Conservation (phyloP, 2,113 vertebrate genomes). For the Semnopithecus entellus region DNA sequence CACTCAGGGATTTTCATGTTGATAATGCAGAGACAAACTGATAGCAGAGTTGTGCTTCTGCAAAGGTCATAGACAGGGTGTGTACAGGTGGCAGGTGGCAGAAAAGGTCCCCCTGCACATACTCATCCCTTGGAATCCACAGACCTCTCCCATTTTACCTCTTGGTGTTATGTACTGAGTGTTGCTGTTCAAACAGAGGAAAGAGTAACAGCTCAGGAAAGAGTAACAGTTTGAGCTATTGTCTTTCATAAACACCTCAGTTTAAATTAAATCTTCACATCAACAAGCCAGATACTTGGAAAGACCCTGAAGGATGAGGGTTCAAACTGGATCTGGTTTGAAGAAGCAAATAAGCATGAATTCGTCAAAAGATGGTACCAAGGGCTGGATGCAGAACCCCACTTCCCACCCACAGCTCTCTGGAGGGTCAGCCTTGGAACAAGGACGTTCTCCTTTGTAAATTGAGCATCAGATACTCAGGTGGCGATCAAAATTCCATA, state of each 20-base stretch:
- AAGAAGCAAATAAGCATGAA: neutral
- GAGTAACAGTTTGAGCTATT: neutral
- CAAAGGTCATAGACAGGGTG: neutral
- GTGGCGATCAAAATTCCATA: neutral
- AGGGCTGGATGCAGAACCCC: neutral
- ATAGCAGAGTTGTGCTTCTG: neutral
- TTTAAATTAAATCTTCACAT: slow-evolving; percentile 19
- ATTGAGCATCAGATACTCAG: neutral
- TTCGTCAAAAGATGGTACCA: neutral
- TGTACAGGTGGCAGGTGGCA: neutral
- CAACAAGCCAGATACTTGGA: neutral
- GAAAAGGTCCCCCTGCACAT: neutral
- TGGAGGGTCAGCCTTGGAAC: neutral
- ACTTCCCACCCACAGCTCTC: neutral
- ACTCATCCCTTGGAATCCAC: neutral
- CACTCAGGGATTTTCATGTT: neutral
- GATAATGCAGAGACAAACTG: neutral
- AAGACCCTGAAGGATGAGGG: neutral
- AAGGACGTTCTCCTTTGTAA: neutral
- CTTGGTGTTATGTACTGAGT: neutral
- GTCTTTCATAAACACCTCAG: neutral
- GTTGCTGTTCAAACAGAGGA: neutral
- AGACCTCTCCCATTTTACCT: neutral
- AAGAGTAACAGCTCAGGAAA: neutral
- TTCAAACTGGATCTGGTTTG: neutral